phyloP scores from a whole-genome alignment of 2,888 invertebrate species.

The Terebella lapidaria region DNA sequence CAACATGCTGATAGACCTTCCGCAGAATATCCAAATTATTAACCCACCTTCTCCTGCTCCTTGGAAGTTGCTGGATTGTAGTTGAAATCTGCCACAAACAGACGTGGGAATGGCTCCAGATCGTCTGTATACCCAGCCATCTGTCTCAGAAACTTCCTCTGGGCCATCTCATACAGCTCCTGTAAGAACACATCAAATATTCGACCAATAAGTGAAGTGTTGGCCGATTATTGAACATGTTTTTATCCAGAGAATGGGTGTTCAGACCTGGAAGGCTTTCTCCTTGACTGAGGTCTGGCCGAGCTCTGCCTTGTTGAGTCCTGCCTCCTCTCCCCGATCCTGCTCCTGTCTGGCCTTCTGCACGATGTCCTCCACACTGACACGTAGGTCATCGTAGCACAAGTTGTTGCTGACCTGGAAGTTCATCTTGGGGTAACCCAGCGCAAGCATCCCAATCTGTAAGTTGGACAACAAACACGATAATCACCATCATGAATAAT shows the following conservation, averaged over 20 bases:
- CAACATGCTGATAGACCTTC: too few species aligned
- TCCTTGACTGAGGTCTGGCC: slow-evolving; percentile 9
- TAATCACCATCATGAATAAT: too few species aligned
- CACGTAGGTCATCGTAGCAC: slow-evolving; percentile 30
- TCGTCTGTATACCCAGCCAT: slow-evolving; percentile 35
- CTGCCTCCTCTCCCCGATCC: background rate
- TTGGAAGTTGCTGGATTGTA: slow-evolving; percentile 5
- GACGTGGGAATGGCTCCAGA: slow-evolving; percentile 36
- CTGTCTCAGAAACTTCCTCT: slow-evolving; percentile 47
- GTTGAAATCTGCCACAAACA: slow-evolving; percentile 43
- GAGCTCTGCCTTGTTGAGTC: background rate
- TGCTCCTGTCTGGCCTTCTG: background rate
- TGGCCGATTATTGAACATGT: background rate
- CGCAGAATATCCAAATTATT: too few species aligned
- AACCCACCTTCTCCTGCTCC: background rate
- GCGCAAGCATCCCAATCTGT: slow-evolving; percentile 43
- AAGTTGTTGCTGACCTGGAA: slow-evolving; percentile 39
- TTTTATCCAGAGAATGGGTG: background rate
- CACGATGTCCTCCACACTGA: slow-evolving; percentile 24
- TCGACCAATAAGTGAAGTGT: background rate
- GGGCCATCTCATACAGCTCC: slow-evolving; percentile 48
- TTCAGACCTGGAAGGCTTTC: slow-evolving; percentile 17
- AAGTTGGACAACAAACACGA: background rate
- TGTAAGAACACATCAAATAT: slow-evolving; percentile 20
- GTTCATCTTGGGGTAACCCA: slow-evolving; percentile 41